Percentiles rank a stretch among this genome's conserved stretches.
Evolutionary conservation across 2,888 invertebrate species (phyloP).

Genomic region (Lomographa bimaculata): DNA sequence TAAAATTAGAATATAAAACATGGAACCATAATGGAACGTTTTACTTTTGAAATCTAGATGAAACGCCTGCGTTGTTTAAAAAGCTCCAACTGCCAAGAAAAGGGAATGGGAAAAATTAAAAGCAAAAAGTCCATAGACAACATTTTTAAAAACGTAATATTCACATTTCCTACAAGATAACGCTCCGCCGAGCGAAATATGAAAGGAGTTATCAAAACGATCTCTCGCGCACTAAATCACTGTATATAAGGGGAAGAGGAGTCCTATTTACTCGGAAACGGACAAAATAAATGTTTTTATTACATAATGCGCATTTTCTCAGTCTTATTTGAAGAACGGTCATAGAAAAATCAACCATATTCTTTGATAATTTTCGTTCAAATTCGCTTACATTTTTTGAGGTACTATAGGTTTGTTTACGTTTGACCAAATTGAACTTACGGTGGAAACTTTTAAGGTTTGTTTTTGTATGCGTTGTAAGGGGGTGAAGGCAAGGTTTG

Average conservation of each 20-base stretch:
- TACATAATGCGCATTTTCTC: constrained; percentile 82
- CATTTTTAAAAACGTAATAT: constrained; percentile 63
- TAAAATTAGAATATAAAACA: constrained; percentile 34
- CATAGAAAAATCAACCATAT: constrained; percentile 42
- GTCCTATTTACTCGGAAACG: constrained; percentile 80
- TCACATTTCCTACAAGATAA: constrained; percentile 78
- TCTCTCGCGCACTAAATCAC: constrained; percentile 82
- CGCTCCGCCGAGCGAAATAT: constrained; percentile 75
- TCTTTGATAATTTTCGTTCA: constrained; percentile 37
- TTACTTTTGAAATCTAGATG: constrained; percentile 31
- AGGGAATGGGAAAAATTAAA: constrained; percentile 45
- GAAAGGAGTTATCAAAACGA: constrained; percentile 80
- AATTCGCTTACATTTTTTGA: constrained; percentile 36
- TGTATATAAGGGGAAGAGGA: constrained; percentile 79
- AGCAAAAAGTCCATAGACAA: constrained; percentile 38
- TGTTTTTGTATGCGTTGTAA: constrained; percentile 40
- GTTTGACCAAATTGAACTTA: constrained; percentile 38
- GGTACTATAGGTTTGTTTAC: not conserved
- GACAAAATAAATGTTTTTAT: constrained; percentile 83
- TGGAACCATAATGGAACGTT: too few relatives aligned
- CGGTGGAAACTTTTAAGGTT: constrained; percentile 33
- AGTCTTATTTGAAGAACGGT: constrained; percentile 53
- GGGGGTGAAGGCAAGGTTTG: constrained; percentile 59
- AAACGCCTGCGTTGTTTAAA: constrained; percentile 39
- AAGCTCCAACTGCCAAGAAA: constrained; percentile 44